Evolutionary conservation across 2,888 invertebrate genomes (phyloP).

Genomic region (Noctua janthina): DNA sequence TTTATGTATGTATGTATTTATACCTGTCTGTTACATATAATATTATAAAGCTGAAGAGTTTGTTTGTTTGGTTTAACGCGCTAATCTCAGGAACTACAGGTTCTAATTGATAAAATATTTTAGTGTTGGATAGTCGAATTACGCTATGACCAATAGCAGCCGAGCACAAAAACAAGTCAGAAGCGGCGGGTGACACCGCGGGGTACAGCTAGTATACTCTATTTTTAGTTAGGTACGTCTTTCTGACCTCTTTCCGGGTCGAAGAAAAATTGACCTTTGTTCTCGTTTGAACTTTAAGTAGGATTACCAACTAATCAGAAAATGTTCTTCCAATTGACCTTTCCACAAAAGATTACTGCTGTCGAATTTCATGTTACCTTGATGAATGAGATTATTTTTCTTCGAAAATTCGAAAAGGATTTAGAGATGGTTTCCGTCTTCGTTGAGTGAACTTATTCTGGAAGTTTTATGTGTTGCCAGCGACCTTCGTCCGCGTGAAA

Average conservation of each 20-base stretch:
- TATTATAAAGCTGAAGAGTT: too few species aligned
- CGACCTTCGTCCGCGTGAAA: too few species aligned
- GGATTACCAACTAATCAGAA: constrained; percentile 1
- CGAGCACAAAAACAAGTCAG: too few species aligned
- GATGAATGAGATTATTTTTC: not conserved
- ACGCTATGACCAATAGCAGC: too few species aligned
- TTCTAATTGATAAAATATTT: too few species aligned
- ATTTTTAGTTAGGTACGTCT: not conserved
- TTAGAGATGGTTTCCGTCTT: not conserved
- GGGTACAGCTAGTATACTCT: too few species aligned
- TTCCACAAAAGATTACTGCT: not conserved
- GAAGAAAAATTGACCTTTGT: not conserved
- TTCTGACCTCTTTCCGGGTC: not conserved
- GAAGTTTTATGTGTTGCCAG: not conserved
- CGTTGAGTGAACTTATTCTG: not conserved
- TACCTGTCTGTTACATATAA: too few species aligned
- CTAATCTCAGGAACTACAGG: too few species aligned
- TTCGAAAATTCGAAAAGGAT: not conserved
- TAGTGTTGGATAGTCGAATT: too few species aligned
- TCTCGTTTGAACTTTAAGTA: not conserved
- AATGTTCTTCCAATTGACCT: not conserved
- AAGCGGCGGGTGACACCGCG: too few species aligned
- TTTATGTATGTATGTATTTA: too few species aligned
- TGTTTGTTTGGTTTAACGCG: too few species aligned
- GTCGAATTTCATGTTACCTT: not conserved